These are phyloP conservation scores for Plebejus anna DNA, from an alignment of 2,888 invertebrate genomes.

Conservation along the genomic window DNA sequence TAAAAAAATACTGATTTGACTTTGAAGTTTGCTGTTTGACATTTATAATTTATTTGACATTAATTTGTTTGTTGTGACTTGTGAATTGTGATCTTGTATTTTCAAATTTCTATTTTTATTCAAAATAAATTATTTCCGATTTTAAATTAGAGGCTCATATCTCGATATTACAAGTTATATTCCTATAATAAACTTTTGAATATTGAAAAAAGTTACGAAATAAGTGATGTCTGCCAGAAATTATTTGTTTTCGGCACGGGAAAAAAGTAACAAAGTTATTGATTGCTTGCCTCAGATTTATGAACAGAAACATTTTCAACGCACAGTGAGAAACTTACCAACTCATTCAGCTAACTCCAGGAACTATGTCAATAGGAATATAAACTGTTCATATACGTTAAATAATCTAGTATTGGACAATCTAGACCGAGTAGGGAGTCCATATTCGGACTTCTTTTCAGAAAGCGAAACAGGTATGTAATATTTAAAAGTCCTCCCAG, in stretches of 20 bases:
- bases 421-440: slow-evolving; percentile 60
- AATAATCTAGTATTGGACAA: slow-evolving; percentile 53
- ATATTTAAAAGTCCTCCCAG: not conserved
- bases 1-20: not conserved
- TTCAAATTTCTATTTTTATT: not conserved
- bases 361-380: slow-evolving; percentile 59
- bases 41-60: not conserved
- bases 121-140: no score
- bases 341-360: slow-evolving; percentile 59
- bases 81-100: not conserved
- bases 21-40: not conserved
- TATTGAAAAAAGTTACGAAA: slow-evolving; percentile 13
- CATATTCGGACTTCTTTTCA: slow-evolving; percentile 71
- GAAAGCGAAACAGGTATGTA: slow-evolving; percentile 67
- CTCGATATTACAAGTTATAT: not conserved
- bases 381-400: slow-evolving; percentile 59
- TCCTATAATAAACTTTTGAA: not conserved
- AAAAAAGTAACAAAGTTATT: slow-evolving; percentile 63
- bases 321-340: slow-evolving; percentile 56
- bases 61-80: not conserved
- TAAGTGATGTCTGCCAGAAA: slow-evolving; percentile 71
- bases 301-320: slow-evolving; percentile 59
- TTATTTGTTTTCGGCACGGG: slow-evolving; percentile 61
- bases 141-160: no score
- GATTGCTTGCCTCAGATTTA: slow-evolving; percentile 69